Evolutionary conservation across 2,888 invertebrate genomes (phyloP).

Genomic region (Nomada hirtipes): DNA sequence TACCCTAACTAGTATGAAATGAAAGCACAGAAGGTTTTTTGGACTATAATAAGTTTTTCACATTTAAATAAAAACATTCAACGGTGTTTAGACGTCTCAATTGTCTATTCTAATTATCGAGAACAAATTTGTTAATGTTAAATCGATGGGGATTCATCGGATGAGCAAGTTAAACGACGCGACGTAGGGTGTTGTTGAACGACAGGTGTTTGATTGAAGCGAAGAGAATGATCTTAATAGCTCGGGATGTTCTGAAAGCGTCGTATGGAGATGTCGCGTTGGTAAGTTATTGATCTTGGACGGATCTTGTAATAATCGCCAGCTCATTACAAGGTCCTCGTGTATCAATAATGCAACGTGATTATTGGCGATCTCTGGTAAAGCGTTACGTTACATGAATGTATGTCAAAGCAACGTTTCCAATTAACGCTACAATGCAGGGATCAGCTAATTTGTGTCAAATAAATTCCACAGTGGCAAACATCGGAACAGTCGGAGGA

Average conservation of each 20-base stretch:
- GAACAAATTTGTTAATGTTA: not conserved
- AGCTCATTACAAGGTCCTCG: conserved; percentile 33
- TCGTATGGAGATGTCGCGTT: conserved; percentile 1
- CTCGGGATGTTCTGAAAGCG: conserved; percentile 14
- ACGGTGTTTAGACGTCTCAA: no score
- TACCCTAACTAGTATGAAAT: no score
- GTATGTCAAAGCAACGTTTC: conserved; percentile 31
- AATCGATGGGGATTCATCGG: not conserved
- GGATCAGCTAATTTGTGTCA: conserved; percentile 18
- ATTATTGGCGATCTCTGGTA: conserved; percentile 27
- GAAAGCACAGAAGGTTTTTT: no score
- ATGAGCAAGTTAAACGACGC: not conserved
- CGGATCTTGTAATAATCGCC: conserved; percentile 41
- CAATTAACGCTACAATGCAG: conserved; percentile 31
- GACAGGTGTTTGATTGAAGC: conserved; percentile 16
- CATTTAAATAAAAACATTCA: no score
- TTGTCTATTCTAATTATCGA: no score
- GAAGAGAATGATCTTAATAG: not conserved
- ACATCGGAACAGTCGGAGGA: not conserved
- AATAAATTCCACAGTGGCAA: not conserved
- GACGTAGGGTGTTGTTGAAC: not conserved
- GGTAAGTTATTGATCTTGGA: conserved; percentile 43
- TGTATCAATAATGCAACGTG: conserved; percentile 37
- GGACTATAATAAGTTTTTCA: no score
- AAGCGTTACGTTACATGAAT: conserved; percentile 10